Conservation (phyloP, 2,113 vertebrate genomes). For the Leptobrachium leishanense region DNA sequence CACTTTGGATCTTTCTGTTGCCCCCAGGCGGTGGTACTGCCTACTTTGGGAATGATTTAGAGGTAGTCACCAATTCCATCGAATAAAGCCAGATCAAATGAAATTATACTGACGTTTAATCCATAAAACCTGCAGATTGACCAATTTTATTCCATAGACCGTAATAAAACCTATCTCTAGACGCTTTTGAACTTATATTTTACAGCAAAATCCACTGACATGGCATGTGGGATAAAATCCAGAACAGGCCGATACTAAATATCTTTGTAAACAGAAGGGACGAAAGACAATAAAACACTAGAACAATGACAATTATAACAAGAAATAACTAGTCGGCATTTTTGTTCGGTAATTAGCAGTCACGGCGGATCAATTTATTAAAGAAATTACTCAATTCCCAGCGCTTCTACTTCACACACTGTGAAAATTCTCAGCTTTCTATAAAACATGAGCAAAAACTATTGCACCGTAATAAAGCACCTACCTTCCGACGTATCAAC, state of each 20-base stretch:
- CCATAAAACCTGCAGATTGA: slow-evolving; percentile 13
- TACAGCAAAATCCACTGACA: background rate
- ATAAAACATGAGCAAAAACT: no score
- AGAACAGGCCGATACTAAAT: background rate
- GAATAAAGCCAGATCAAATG: no score
- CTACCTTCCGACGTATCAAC: no score
- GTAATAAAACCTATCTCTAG: slow-evolving; percentile 7
- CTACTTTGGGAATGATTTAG: no score
- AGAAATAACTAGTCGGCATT: slow-evolving; percentile 7
- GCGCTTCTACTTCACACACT: background rate
- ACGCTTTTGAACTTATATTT: background rate
- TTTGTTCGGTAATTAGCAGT: slow-evolving; percentile 12
- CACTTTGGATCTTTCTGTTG: no score
- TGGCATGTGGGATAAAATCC: no score
- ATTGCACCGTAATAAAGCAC: no score
- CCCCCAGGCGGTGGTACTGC: no score
- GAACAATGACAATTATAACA: background rate
- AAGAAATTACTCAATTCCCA: background rate
- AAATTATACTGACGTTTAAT: background rate
- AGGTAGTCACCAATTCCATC: no score
- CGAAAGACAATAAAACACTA: background rate
- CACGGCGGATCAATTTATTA: slow-evolving; percentile 10
- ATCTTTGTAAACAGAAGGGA: background rate
- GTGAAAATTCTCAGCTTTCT: no score
- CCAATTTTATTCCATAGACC: slow-evolving; percentile 5